A percentile compares a stretch with the other conserved stretches of the same genome.
These are phyloP conservation scores for Calidris pugnax DNA, from an alignment of 2,113 vertebrate genomes.

Conservation along the genomic window DNA sequence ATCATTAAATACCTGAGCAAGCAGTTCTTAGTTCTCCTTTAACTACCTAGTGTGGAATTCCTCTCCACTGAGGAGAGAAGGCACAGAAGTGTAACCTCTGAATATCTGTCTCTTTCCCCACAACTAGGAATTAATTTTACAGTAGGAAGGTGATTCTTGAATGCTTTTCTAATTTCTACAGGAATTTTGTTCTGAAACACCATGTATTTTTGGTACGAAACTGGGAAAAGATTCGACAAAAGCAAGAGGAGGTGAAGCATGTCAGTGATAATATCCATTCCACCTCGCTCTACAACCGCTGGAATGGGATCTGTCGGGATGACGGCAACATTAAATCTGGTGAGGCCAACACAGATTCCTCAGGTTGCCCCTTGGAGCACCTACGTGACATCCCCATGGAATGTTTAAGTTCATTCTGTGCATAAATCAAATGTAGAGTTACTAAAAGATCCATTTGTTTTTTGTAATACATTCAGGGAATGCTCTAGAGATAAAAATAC, in stretches of 20 bases:
- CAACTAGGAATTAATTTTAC: not conserved
- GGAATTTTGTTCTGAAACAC: slow-evolving; percentile 97
- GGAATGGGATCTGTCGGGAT: slow-evolving; percentile 92
- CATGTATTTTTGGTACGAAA: slow-evolving; percentile 94
- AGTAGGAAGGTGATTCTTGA: not conserved
- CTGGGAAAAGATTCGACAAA: slow-evolving; percentile 96
- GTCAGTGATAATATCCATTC: slow-evolving; percentile 77
- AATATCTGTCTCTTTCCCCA: no score
- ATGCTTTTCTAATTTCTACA: not conserved
- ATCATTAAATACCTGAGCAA: not conserved
- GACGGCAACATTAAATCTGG: slow-evolving; percentile 98
- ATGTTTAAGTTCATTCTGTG: not conserved
- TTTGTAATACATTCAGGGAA: not conserved
- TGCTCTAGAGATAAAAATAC: not conserved
- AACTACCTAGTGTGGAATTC: not conserved
- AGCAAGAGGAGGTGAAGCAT: slow-evolving; percentile 92
- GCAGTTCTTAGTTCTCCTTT: not conserved
- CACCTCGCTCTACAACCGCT: slow-evolving; percentile 87
- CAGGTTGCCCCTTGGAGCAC: not conserved
- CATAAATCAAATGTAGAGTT: not conserved
- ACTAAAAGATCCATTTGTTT: not conserved
- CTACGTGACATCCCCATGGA: accelerated
- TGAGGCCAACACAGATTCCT: slow-evolving; percentile 44
- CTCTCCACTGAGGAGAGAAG: not conserved
- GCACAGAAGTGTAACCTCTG: not conserved